Evolutionary conservation across 1,140 invertebrate genomes (phyloP), one percentile per base, ranked within the genome.

Genomic region (Pantala flavescens): DNA sequence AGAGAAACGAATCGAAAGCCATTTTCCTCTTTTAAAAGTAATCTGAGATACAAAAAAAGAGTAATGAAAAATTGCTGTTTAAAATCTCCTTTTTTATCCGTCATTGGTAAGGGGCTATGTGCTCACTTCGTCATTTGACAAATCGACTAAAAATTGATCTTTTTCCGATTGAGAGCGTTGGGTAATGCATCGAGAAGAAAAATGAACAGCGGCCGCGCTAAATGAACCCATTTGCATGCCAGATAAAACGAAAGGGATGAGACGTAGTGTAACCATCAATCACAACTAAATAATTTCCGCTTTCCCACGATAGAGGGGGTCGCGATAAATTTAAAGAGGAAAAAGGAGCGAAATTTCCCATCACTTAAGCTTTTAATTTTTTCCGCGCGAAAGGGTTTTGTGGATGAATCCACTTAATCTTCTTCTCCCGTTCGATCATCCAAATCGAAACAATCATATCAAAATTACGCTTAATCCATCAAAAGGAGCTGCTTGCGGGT

Each of bases 211-310:
- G 49, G 49, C n/a, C 16, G 2, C 16, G 14, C 49, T 63, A 63
- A 63, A 63, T 63, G 49, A 63, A 63, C 49, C 49, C 49, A 63
- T 63, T 63, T 63, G 49, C 49, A 63, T 63, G 49, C 49, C 49
- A 63, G 49, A 63, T 63, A 63, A 63, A 63, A 16, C 49, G 14
- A 63, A 63, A 63, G 49, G 49, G 49, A 63, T 63, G n/a, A 63
- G 49, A 63, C n/a, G 49, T 63, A 63, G 16, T 21, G 49, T 63
- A 63, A 63, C 12, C 49, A 63, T 63, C 49, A 63, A 63, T 63
- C 49, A 63, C 14, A 63, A 63, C 49, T 63, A 63, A 21, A 63
- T 63, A 63, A 63, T 63, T 63, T 63, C 49, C 49, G 49, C 28
- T 63, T 63, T 63, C 49, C 49, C 49, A 5, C 49, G 49, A 36